Evolutionary conservation across 2,113 vertebrate species (phyloP).

Genomic region (Bettongia penicillata): DNA sequence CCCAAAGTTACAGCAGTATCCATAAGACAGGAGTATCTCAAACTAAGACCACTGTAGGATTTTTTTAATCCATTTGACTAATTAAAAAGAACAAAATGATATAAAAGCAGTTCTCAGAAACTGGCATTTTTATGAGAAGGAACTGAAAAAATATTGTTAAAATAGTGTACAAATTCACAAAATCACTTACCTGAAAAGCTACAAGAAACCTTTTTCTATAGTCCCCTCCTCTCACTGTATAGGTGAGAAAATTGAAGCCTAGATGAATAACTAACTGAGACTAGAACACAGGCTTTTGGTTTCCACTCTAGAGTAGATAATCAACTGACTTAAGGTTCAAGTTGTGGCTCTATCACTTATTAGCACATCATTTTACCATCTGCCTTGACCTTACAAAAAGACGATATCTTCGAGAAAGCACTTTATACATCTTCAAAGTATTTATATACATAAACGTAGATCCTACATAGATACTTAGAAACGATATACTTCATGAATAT

Average conservation of each 20-base stretch:
- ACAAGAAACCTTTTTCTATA: neutral
- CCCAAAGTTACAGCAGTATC: neutral
- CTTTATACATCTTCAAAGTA: too few species aligned
- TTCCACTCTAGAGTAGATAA: too few species aligned
- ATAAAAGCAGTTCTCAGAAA: neutral
- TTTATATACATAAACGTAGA: too few species aligned
- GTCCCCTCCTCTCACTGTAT: neutral
- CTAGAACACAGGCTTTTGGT: too few species aligned
- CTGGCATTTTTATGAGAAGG: conserved; percentile 17
- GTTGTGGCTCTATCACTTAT: too few species aligned
- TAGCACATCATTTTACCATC: neutral
- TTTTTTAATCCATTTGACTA: neutral
- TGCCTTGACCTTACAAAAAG: too few species aligned
- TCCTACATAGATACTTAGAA: too few species aligned
- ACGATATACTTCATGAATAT: conserved; percentile 12
- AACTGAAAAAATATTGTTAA: neutral
- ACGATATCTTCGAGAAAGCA: too few species aligned
- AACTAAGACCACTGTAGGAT: neutral
- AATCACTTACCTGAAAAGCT: neutral
- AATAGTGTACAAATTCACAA: neutral
- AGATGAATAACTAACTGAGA: too few species aligned
- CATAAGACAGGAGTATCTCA: neutral
- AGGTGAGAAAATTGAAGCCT: neutral
- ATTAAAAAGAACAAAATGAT: neutral
- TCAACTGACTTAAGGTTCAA: too few species aligned